Evolutionary conservation across 2,797 vertebrate genomes (phyloP).

Genomic region (Oreochromis mossambicus): DNA sequence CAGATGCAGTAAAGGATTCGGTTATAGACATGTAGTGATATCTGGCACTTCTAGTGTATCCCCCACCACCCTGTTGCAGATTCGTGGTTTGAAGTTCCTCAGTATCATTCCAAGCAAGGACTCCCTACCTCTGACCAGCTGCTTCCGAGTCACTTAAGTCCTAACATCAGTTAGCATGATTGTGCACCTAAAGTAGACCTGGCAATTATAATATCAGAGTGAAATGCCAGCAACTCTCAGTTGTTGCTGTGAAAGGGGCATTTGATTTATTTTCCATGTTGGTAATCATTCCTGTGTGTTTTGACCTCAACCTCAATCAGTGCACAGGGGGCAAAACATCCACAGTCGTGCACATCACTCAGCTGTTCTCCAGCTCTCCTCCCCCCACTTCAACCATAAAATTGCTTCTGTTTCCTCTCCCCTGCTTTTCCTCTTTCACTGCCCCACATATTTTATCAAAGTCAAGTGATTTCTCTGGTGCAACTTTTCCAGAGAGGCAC

Average conservation of each 20-base stretch:
- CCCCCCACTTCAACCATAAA: constrained; percentile 39
- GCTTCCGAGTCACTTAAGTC: not conserved
- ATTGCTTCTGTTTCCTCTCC: constrained; percentile 47
- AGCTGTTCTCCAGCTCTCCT: constrained; percentile 19
- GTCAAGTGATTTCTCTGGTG: constrained; percentile 35
- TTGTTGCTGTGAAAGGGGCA: not conserved
- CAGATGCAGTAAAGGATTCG: not conserved
- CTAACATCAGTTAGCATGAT: not conserved
- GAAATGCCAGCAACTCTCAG: not conserved
- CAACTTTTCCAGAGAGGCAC: not conserved
- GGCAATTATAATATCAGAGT: constrained; percentile 10
- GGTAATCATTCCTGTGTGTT: constrained; percentile 30
- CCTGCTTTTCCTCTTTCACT: constrained; percentile 20
- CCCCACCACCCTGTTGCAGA: not conserved
- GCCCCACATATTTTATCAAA: constrained; percentile 60
- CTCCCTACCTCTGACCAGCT: not conserved
- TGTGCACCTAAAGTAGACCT: constrained; percentile 12
- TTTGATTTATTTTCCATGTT: constrained; percentile 26
- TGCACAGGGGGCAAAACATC: constrained; percentile 19
- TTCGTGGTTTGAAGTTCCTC: not conserved
- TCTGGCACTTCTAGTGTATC: not conserved
- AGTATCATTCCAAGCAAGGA: not conserved
- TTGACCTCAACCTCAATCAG: constrained; percentile 18
- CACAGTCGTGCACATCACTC: constrained; percentile 45
- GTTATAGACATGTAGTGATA: not conserved